These are phyloP conservation scores for Pristionchus fissidentatus DNA, from an alignment of 2,888 invertebrate species.

Conservation along the genomic window DNA sequence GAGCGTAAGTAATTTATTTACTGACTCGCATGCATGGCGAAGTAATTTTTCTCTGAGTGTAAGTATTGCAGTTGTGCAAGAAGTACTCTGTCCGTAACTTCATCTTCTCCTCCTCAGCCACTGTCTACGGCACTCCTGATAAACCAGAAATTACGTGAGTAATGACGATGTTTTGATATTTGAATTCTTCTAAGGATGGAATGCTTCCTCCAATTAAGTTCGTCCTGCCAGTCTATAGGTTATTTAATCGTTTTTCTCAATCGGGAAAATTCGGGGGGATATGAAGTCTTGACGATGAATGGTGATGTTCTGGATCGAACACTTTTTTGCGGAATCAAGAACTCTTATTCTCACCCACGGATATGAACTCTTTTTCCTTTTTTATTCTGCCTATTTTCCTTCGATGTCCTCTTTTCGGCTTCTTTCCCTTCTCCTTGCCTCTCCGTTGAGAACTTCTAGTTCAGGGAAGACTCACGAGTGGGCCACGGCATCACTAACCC, in stretches of 20 bases:
- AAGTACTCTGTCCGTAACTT: conserved; percentile 86
- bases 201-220: too few species aligned
- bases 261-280: not conserved
- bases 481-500: conserved; percentile 92
- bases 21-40: conserved; percentile 44
- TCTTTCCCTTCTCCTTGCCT: too few species aligned
- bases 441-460: too few species aligned
- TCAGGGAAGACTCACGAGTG: conserved; percentile 78
- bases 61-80: conserved; percentile 88
- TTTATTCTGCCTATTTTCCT: too few species aligned
- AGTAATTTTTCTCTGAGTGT: too few species aligned
- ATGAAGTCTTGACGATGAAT: too few species aligned
- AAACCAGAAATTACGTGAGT: conserved; percentile 84
- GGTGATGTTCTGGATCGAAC: too few species aligned
- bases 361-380: too few species aligned
- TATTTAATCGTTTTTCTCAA: not conserved
- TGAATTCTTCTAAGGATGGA: not conserved
- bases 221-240: not conserved
- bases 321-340: too few species aligned
- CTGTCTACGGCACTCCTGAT: conserved; percentile 93
- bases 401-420: too few species aligned
- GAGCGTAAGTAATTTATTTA: not conserved
- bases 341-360: too few species aligned
- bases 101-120: conserved; percentile 91
- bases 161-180: not conserved